These are phyloP conservation scores for Odontomachus brunneus DNA, from an alignment of 1,140 invertebrate species.

Conservation along the genomic window DNA sequence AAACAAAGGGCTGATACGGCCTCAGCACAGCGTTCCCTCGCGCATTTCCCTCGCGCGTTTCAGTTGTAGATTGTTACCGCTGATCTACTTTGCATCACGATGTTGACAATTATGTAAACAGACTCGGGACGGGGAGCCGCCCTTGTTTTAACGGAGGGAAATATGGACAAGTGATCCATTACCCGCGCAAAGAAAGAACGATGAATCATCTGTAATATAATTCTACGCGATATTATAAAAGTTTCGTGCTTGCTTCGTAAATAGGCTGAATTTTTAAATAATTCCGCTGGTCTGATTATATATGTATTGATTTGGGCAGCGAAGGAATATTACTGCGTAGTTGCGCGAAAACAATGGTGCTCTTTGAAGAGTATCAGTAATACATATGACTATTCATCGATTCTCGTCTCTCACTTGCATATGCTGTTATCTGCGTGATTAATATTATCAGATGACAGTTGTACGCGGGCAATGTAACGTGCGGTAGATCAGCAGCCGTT, in stretches of 20 bases:
- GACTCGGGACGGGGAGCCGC: neutral
- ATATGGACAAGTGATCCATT: neutral
- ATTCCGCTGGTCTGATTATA: no score
- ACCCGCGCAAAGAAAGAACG: no score
- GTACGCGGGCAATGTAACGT: neutral
- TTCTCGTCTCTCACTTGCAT: neutral
- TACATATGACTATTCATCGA: neutral
- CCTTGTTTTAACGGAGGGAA: neutral
- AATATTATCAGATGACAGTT: neutral
- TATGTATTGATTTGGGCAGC: no score
- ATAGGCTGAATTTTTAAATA: no score
- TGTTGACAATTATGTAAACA: conserved; percentile 7
- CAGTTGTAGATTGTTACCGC: neutral
- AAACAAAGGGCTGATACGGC: conserved; percentile 28
- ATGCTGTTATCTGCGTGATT: neutral
- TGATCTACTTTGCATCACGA: neutral
- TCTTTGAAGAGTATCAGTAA: neutral
- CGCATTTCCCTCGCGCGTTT: neutral
- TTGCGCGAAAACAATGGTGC: neutral
- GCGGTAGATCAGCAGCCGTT: neutral
- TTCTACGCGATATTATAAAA: no score
- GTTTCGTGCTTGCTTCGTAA: no score
- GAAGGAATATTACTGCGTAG: neutral
- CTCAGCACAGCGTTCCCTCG: neutral
- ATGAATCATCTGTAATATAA: no score